Evolutionary conservation across 2,113 vertebrate species (phyloP), one percentile per base, ranked within the genome.

Genomic region (Edolisoma coerulescens): DNA sequence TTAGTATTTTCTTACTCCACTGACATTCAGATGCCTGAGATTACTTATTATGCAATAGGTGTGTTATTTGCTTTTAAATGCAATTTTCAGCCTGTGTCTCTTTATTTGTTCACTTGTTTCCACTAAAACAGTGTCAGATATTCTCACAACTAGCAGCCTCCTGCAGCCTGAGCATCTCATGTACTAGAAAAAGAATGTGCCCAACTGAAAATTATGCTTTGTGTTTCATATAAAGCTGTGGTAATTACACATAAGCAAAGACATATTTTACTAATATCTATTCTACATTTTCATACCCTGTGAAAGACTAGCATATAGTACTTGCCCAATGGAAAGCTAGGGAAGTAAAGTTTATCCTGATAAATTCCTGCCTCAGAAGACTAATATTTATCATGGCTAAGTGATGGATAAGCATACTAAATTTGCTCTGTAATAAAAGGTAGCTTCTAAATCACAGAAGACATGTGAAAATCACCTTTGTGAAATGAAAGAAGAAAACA

Each of bases 401-500:
- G 22, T 44, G 69, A 70, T 64, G 44, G 89, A 91, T 42, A 89
- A 90, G 39, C 24, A 68, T 13, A 44, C 54, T 68, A 54, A 70
- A 77, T 56, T 52, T 84, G 6, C 20, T 77, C 52, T 90, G 56
- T 49, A 79, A 78, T 86, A 47, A 95, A 56, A 2, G 2, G 32
- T 90, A 88, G 16, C 32, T 75, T 88, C 84, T 71, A 77, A 90
- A 96, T 82, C 70, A 83, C 33, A 74, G 49, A 87, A 91, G 59
- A 41, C 20, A 33, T 5, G 27, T 93, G 68, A 86, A 90, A 93
- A 90, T 80, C 64, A 74, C 60, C 69, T 90, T 78, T 70, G 54
- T 67, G 87, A 74, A 84, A 47, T 57, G 49, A 84, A 96, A 90
- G 47, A 95, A 84, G 45, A 79, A 96, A 91, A 84, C 63, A 67